Conservation (phyloP, 2,888 invertebrate species). For the Trichogramma evanescens region DNA sequence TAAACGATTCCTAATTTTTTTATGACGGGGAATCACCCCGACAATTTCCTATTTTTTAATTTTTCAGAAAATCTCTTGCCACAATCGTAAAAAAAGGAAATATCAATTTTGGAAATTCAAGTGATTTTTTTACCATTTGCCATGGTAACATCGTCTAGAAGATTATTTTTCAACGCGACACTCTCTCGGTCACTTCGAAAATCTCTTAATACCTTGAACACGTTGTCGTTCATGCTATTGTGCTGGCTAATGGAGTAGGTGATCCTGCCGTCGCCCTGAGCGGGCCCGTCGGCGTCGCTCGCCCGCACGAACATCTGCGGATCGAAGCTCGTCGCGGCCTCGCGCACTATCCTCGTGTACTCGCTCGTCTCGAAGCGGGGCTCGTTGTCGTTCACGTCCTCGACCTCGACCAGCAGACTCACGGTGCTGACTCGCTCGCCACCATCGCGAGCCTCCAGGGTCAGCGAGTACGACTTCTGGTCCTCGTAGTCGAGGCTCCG, state of each 20-base stretch:
- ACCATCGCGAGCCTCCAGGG: conserved; percentile 73
- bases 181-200: no score
- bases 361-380: conserved; percentile 65
- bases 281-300: conserved; percentile 66
- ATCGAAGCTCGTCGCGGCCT: conserved; percentile 69
- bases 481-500: conserved; percentile 69
- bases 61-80: no score
- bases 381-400: conserved; percentile 72
- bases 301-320: conserved; percentile 74
- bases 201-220: conserved; percentile 34
- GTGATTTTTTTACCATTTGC: no score
- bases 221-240: conserved; percentile 60
- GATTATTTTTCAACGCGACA: no score
- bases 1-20: no score
- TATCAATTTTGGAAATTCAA: no score
- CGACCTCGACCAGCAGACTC: conserved; percentile 63
- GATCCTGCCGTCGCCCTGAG: conserved; percentile 63
- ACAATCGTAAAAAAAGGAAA: no score
- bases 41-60: no score
- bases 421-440: conserved; percentile 67
- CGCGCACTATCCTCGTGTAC: conserved; percentile 68
- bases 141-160: no score
- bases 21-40: no score
- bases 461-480: conserved; percentile 72
- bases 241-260: conserved; percentile 62